phyloP scores from a whole-genome alignment of 2,113 vertebrate genomes.

The Callionymus lyra region DNA sequence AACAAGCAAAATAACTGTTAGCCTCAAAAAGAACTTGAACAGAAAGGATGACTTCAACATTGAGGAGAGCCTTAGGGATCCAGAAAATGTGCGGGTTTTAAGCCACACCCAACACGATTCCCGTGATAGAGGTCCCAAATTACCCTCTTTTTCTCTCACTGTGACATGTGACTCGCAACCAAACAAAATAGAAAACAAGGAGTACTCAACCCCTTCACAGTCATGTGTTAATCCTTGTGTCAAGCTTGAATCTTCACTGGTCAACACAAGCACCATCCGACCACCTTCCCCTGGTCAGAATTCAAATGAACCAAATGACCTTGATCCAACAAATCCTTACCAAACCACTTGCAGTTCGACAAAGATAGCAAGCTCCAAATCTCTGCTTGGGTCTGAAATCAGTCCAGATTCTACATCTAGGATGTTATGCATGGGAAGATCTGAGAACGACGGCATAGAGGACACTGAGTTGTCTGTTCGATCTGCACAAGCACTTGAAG shows the following conservation, averaged over 20 bases:
- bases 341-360: slow-evolving; percentile 20
- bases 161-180: neutral
- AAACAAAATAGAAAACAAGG: slow-evolving; percentile 1
- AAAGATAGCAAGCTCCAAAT: slow-evolving; percentile 22
- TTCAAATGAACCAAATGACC: no score
- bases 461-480: no score
- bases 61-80: no score
- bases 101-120: no score
- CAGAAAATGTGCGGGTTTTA: no score
- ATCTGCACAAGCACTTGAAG: no score
- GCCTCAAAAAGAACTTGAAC: slow-evolving; percentile 5
- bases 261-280: slow-evolving; percentile 1
- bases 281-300: slow-evolving; percentile 6
- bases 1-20: slow-evolving; percentile 4
- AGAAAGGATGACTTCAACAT: neutral
- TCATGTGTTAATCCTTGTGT: slow-evolving; percentile 1
- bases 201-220: neutral
- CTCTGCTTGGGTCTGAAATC: neutral
- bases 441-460: no score
- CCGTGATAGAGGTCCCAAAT: no score
- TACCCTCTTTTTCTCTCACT: no score
- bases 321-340: slow-evolving; percentile 1
- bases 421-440: neutral
- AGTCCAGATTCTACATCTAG: neutral
- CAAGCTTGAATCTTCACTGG: neutral